A percentile compares a stretch with the other conserved stretches of the same genome.
phyloP scores from a whole-genome alignment of 2,888 invertebrate species.

The Melipona bicolor region DNA sequence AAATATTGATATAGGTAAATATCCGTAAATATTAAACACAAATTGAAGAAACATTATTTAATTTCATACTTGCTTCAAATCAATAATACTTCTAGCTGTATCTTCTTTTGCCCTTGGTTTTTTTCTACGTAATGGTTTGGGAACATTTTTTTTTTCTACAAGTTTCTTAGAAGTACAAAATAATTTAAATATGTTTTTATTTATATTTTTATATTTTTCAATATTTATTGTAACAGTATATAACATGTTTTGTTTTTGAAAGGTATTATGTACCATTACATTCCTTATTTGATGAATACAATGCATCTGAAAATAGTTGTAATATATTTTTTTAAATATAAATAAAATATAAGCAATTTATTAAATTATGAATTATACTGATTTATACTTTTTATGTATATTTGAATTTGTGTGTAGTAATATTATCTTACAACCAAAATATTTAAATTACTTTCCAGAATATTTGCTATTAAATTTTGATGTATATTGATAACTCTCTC shows the following conservation, averaged over 20 bases:
- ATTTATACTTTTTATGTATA: background rate
- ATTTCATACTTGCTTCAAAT: slow-evolving; percentile 77
- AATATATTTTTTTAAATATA: background rate
- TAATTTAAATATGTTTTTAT: slow-evolving; percentile 48
- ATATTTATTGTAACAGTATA: slow-evolving; percentile 2
- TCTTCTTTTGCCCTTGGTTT: slow-evolving; percentile 75
- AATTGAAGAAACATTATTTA: slow-evolving; percentile 2
- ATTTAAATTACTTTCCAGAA: slow-evolving; percentile 64
- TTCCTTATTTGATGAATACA: slow-evolving; percentile 62
- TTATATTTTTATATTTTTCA: slow-evolving; percentile 18
- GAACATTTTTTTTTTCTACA: slow-evolving; percentile 44
- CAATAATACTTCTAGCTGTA: slow-evolving; percentile 74
- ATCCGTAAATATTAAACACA: slow-evolving; percentile 18
- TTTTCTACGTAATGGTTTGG: slow-evolving; percentile 74
- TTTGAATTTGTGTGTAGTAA: background rate
- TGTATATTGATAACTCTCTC: slow-evolving; percentile 81
- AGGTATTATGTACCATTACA: slow-evolving; percentile 46
- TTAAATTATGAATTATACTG: slow-evolving; percentile 8
- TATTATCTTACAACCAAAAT: slow-evolving; percentile 57
- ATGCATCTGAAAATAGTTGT: slow-evolving; percentile 71
- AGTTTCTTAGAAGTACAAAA: slow-evolving; percentile 64
- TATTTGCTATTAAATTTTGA: slow-evolving; percentile 76
- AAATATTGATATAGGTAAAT: slow-evolving; percentile 25
- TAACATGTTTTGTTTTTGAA: slow-evolving; percentile 49
- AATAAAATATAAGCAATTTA: slow-evolving; percentile 22